These are phyloP conservation scores for Acipenser ruthenus DNA, from an alignment of 2,797 vertebrate species.

Conservation along the genomic window DNA sequence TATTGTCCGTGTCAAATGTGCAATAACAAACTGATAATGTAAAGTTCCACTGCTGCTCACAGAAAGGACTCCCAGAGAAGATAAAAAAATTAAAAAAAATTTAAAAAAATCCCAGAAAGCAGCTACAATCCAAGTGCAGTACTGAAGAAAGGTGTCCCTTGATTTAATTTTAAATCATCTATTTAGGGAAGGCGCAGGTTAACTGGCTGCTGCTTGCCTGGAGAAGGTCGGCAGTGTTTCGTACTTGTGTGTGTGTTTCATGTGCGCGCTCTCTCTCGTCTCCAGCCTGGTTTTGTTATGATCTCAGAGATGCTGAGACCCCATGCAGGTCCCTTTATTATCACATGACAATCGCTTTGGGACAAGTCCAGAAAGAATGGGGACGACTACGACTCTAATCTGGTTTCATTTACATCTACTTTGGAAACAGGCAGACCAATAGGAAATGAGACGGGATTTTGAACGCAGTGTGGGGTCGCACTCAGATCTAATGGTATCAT, in stretches of 20 bases:
- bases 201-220: background rate
- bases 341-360: slow-evolving; percentile 75
- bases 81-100: background rate
- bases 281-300: slow-evolving; percentile 72
- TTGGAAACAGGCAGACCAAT: slow-evolving; percentile 31
- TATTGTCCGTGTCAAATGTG: too few relatives aligned
- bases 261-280: slow-evolving; percentile 41
- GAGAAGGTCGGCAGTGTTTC: slow-evolving; percentile 28
- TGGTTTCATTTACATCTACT: slow-evolving; percentile 36
- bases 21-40: too few relatives aligned
- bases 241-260: slow-evolving; percentile 36
- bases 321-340: slow-evolving; percentile 71
- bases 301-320: slow-evolving; percentile 60
- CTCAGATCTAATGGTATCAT: slow-evolving; percentile 14
- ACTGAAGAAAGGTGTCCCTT: slow-evolving; percentile 10
- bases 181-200: slow-evolving; percentile 12
- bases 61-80: background rate
- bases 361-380: slow-evolving; percentile 47
- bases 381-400: slow-evolving; percentile 21
- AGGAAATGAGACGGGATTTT: slow-evolving; percentile 11
- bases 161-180: background rate
- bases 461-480: slow-evolving; percentile 23
- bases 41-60: too few relatives aligned
- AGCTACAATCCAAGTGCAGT: background rate
- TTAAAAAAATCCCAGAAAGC: slow-evolving; percentile 6